Conservation (phyloP, 2,888 invertebrate genomes). For the Tryphoninae sp. region DNA sequence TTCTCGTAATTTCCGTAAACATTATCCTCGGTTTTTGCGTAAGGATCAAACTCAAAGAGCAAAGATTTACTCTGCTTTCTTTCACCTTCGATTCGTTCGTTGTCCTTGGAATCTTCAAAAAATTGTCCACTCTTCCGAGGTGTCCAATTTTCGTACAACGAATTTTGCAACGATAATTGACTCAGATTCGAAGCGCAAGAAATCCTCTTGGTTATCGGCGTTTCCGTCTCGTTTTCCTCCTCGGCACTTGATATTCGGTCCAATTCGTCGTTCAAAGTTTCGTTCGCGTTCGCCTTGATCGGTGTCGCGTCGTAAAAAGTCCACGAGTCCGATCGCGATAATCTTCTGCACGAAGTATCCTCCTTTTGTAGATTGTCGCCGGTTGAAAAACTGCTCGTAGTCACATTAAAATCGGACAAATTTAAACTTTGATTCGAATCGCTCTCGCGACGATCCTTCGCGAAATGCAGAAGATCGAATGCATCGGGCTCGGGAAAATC, state of each 20-base stretch:
- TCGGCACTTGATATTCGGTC: slow-evolving; percentile 75
- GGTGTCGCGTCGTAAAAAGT: slow-evolving; percentile 81
- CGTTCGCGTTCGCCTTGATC: slow-evolving; percentile 52
- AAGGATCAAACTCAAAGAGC: slow-evolving; percentile 76
- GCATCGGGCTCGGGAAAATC: slow-evolving; percentile 80
- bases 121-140: slow-evolving; percentile 58
- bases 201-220: slow-evolving; percentile 65
- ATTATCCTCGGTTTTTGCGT: slow-evolving; percentile 69
- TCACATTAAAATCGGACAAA: slow-evolving; percentile 74
- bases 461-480: slow-evolving; percentile 71
- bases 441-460: slow-evolving; percentile 69
- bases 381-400: background rate
- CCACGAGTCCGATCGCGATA: slow-evolving; percentile 83
- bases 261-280: slow-evolving; percentile 72
- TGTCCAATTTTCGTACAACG: slow-evolving; percentile 82
- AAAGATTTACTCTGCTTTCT: slow-evolving; percentile 73
- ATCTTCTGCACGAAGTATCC: slow-evolving; percentile 72
- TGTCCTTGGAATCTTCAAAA: slow-evolving; percentile 60
- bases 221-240: slow-evolving; percentile 68
- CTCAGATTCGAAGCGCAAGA: slow-evolving; percentile 69
- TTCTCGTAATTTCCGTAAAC: slow-evolving; percentile 81
- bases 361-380: slow-evolving; percentile 68
- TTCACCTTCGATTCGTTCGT: slow-evolving; percentile 77
- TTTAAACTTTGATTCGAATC: slow-evolving; percentile 71
- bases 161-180: slow-evolving; percentile 77